Conservation (phyloP, 2,797 vertebrate species). For the Emydoidea blandingii region DNA sequence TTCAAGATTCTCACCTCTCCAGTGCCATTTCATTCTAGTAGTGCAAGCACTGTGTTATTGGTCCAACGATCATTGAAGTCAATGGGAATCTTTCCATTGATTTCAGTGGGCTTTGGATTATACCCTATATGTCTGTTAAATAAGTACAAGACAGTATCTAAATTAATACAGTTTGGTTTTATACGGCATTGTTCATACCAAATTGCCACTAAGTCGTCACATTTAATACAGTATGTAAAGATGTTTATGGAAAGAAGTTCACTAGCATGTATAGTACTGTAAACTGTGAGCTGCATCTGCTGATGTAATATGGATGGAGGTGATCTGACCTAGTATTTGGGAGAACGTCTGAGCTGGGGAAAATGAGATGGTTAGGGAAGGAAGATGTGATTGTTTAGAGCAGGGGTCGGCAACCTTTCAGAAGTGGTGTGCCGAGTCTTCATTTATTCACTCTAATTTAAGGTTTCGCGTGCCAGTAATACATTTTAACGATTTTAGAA, state of each 20-base stretch:
- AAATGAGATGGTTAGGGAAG: conserved; percentile 1
- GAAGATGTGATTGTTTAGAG: conserved; percentile 40
- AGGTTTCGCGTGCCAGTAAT: too few species aligned
- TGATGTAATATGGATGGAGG: neutral
- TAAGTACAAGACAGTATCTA: neutral
- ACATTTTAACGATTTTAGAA: too few species aligned
- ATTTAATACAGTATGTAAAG: rapidly evolving
- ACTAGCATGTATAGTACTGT: neutral
- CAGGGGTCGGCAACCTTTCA: too few species aligned
- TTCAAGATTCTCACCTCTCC: conserved; percentile 10
- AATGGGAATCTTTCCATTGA: neutral
- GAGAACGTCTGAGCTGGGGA: conserved; percentile 13
- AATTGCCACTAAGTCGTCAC: neutral
- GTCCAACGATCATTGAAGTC: neutral
- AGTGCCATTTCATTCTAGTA: neutral
- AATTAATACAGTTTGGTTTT: conserved; percentile 16
- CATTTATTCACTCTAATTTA: too few species aligned
- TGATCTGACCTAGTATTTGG: neutral
- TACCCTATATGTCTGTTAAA: neutral
- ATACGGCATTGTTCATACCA: neutral
- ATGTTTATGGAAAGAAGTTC: neutral
- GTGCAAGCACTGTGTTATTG: neutral
- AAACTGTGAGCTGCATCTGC: neutral
- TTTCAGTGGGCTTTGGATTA: neutral
- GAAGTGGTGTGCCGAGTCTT: too few species aligned